These are phyloP conservation scores for Smittia aterrima DNA, from an alignment of 2,888 invertebrate genomes.

Conservation along the genomic window DNA sequence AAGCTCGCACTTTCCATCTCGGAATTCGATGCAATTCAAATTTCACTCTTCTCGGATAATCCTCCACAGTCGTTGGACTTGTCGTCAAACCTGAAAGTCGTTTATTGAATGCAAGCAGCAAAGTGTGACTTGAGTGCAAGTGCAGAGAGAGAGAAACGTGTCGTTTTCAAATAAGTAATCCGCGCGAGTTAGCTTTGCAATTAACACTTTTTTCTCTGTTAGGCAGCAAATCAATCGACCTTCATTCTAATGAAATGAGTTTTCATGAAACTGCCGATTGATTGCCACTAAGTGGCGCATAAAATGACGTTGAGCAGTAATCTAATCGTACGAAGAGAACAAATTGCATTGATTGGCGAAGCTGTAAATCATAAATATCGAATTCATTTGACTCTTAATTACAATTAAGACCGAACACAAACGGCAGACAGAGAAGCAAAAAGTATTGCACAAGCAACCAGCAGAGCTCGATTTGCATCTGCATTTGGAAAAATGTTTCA, in stretches of 20 bases:
- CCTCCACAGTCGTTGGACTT: neutral
- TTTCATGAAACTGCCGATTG: neutral
- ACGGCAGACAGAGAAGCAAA: neutral
- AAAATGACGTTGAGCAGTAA: neutral
- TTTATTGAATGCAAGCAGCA: no score
- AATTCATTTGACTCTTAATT: neutral
- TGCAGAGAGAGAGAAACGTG: neutral
- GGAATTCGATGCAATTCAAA: no score
- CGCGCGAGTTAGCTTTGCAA: neutral
- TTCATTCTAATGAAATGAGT: neutral
- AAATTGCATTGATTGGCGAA: neutral
- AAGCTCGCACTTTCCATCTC: no score
- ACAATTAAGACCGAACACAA: neutral
- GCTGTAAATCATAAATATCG: conserved; percentile 2
- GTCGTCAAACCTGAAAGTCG: no score
- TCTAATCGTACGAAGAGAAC: neutral
- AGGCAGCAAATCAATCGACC: conserved; percentile 28
- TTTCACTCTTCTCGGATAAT: neutral
- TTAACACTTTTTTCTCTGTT: conserved; percentile 27
- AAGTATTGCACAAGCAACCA: neutral
- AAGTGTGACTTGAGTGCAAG: neutral
- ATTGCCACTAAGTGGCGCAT: neutral
- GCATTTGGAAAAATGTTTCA: conserved; percentile 4
- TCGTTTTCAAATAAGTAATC: neutral
- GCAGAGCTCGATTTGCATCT: neutral